Base-by-base conservation (phyloP, 2,797 vertebrate genomes). In the Staurois parvus region DNA sequence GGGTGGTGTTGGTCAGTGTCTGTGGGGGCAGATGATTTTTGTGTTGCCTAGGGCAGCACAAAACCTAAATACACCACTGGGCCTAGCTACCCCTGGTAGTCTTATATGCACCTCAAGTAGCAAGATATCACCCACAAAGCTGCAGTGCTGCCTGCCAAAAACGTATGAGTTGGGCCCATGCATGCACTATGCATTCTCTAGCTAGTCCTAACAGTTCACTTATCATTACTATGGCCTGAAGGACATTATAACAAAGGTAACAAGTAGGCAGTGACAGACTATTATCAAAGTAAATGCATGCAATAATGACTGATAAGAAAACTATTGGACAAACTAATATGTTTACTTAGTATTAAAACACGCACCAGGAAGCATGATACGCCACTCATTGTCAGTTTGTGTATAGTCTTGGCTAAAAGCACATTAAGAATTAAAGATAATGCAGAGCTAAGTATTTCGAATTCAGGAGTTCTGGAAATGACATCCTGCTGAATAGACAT, bases 401-500 rank as follows among this genome's bases (percentile, higher is more conserved):
- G 64, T 29, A 11, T 12, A 10, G 5, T 62, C 24, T 19, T 15
- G 19, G 7, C 4, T 11, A 42, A 30, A 1, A 30, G 29, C 9
- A 37, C 1, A 17, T 21, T 6, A n/a, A 40, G 10, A 40, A 21
- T 62, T 78, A 66, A n/a, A 78, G 64, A 66, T 11, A 42, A 42
- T 12, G 40, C 40, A 12, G 40, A 42, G 40, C 40, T 1, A 42
- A 42, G 40, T 13, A n/a, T 34, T 42, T 9, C n/a, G 28, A 66
- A 12, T 34, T 62, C 19, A 28, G 40, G 11, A 30, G 52, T 76
- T 4, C 32, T 37, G 28, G 12, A 64, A 24, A 76, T 42, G 10
- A 37, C 59, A 78, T 77, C 76, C 76, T 78, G 7, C 66, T 26
- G 24, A 26, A 15, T 9, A 64, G 56, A 66, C 75, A 77, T 19